These are phyloP conservation scores for Cryptosula pallasiana DNA, from an alignment of 2,888 invertebrate genomes.

Conservation along the genomic window DNA sequence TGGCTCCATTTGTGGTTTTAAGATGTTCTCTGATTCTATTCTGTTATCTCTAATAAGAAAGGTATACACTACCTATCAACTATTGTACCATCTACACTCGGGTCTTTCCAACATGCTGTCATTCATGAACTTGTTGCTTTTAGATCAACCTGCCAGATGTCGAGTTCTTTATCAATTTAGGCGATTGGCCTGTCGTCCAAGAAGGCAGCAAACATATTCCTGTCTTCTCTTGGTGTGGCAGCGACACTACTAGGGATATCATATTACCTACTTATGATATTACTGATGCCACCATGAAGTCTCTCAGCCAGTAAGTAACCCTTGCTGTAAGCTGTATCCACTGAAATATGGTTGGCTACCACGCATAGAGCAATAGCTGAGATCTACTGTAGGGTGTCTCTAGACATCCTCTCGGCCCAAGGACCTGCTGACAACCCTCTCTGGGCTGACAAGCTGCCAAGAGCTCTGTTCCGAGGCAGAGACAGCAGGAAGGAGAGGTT, in stretches of 20 bases:
- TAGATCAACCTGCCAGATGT: constrained; percentile 68
- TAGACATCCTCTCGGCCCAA: constrained; percentile 87
- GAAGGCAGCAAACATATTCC: constrained; percentile 56
- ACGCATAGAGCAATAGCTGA: no score
- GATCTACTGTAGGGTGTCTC: constrained; percentile 67
- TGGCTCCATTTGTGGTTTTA: constrained; percentile 90
- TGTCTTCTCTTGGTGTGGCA: constrained; percentile 95
- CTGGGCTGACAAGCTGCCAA: constrained; percentile 71
- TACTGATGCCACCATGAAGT: constrained; percentile 83
- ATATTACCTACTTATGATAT: constrained; percentile 92
- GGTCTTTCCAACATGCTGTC: no score
- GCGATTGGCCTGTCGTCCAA: constrained; percentile 81
- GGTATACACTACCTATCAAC: constrained; percentile 51
- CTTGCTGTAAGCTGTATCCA: no score
- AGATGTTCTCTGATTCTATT: constrained; percentile 87
- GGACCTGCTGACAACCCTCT: constrained; percentile 60
- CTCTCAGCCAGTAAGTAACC: constrained; percentile 74
- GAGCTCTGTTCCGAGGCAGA: constrained; percentile 85
- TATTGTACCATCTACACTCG: neutral
- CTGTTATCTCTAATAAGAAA: constrained; percentile 75
- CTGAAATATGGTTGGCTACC: no score
- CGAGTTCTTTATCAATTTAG: constrained; percentile 85
- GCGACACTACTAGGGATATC: constrained; percentile 76
- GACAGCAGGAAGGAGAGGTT: constrained; percentile 82
- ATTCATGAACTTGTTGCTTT: no score